Evolutionary conservation across 2,888 invertebrate species (phyloP).

Genomic region (Andricus quercusramuli): DNA sequence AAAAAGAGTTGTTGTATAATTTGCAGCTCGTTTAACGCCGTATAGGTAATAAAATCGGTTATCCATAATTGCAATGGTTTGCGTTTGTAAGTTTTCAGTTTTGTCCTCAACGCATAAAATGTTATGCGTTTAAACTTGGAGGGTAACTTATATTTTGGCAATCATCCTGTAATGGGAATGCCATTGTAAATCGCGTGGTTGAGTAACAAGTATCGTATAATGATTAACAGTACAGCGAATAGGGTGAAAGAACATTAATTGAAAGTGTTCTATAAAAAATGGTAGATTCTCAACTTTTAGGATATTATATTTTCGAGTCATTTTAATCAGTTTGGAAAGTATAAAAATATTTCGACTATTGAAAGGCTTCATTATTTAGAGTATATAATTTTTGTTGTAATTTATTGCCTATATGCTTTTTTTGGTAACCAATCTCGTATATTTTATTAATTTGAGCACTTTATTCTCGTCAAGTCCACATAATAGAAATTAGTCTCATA

Average conservation of each 20-base stretch:
- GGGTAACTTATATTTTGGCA: constrained; percentile 21
- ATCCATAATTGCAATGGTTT: not conserved
- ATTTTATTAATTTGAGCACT: too few relatives aligned
- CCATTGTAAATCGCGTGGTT: constrained; percentile 22
- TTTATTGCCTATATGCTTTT: too few relatives aligned
- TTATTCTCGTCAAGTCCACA: not conserved
- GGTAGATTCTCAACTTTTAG: too few relatives aligned
- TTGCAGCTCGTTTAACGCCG: not conserved
- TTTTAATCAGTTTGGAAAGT: too few relatives aligned
- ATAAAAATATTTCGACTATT: too few relatives aligned
- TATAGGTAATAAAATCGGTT: not conserved
- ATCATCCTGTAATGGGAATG: constrained; percentile 6
- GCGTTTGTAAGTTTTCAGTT: not conserved
- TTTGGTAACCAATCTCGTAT: too few relatives aligned
- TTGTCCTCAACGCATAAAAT: not conserved
- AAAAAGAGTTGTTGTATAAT: not conserved
- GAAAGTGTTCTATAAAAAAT: too few relatives aligned
- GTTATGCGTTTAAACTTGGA: not conserved
- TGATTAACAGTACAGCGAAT: too few relatives aligned
- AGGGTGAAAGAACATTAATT: too few relatives aligned
- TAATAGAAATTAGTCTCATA: not conserved
- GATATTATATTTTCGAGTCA: too few relatives aligned
- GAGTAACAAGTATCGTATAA: constrained; percentile 27
- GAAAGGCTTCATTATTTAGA: too few relatives aligned
- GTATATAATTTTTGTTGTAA: too few relatives aligned